These are phyloP conservation scores for Euspilapteryx auroguttella DNA, from an alignment of 2,888 invertebrate genomes.

Conservation along the genomic window DNA sequence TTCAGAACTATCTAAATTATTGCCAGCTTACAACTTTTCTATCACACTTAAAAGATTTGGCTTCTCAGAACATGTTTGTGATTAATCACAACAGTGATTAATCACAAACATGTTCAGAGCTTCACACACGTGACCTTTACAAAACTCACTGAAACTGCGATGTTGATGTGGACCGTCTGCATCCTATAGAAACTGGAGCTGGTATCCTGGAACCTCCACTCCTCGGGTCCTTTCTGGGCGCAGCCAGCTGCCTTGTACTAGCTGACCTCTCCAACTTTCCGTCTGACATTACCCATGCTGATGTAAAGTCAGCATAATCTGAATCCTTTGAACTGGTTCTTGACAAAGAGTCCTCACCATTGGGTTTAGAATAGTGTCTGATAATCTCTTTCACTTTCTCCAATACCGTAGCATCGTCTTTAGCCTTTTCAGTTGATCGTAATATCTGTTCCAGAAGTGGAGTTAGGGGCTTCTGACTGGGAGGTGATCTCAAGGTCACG, in stretches of 20 bases:
- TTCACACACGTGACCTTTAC: neutral
- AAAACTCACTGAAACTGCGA: slow-evolving; percentile 36
- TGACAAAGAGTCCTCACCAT: slow-evolving; percentile 44
- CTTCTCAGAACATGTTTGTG: no score
- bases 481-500: slow-evolving; percentile 56
- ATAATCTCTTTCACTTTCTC: slow-evolving; percentile 73
- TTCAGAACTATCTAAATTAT: no score
- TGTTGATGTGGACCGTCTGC: slow-evolving; percentile 45
- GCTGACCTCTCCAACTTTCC: slow-evolving; percentile 65
- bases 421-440: slow-evolving; percentile 69
- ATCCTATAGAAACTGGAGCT: slow-evolving; percentile 43
- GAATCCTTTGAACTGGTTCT: slow-evolving; percentile 57
- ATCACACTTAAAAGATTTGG: no score
- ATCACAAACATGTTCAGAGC: no score
- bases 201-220: slow-evolving; percentile 46
- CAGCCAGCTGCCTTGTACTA: slow-evolving; percentile 51
- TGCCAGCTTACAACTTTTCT: no score
- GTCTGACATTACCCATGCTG: slow-evolving; percentile 74
- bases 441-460: slow-evolving; percentile 73
- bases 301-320: slow-evolving; percentile 69
- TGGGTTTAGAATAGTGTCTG: slow-evolving; percentile 44
- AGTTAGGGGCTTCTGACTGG: slow-evolving; percentile 61
- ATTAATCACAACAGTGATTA: no score
- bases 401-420: slow-evolving; percentile 73
- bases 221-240: slow-evolving; percentile 45